Evolutionary conservation across 1,140 invertebrate genomes (phyloP).

Genomic region (Coboldia fuscipes): DNA sequence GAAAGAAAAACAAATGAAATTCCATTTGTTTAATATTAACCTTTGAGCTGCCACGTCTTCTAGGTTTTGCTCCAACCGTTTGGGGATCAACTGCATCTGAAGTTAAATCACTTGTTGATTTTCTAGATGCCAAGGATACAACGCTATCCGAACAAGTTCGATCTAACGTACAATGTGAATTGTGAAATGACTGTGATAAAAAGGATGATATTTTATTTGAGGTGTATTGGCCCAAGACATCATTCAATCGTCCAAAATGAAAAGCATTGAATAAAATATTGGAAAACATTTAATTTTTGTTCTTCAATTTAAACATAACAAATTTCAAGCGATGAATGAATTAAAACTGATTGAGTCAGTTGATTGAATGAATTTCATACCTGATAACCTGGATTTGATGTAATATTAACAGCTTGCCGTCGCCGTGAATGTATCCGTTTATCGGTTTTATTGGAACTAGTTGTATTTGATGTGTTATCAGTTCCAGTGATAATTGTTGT

Average conservation of each 20-base stretch:
- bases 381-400: conserved; percentile 20
- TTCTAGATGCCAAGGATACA: conserved; percentile 27
- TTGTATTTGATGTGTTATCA: too few species aligned
- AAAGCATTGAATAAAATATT: too few species aligned
- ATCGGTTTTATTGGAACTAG: too few species aligned
- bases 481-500: too few species aligned
- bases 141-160: conserved; percentile 20
- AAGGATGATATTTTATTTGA: not conserved
- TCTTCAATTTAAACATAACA: too few species aligned
- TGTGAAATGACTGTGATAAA: conserved; percentile 13
- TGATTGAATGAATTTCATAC: conserved; percentile 3
- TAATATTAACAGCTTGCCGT: conserved; percentile 20
- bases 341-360: too few species aligned
- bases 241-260: not conserved
- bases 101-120: conserved; percentile 51
- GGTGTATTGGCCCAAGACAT: not conserved
- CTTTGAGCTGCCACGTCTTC: conserved; percentile 17
- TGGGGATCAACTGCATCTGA: not conserved
- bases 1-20: too few species aligned
- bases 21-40: too few species aligned
- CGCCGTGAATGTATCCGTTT: conserved; percentile 7
- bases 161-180: conserved; percentile 19
- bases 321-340: too few species aligned
- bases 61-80: conserved; percentile 10
- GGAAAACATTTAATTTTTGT: too few species aligned